These are phyloP conservation scores for Drosophila barbarae DNA, from an alignment of 2,888 invertebrate genomes.

Conservation along the genomic window DNA sequence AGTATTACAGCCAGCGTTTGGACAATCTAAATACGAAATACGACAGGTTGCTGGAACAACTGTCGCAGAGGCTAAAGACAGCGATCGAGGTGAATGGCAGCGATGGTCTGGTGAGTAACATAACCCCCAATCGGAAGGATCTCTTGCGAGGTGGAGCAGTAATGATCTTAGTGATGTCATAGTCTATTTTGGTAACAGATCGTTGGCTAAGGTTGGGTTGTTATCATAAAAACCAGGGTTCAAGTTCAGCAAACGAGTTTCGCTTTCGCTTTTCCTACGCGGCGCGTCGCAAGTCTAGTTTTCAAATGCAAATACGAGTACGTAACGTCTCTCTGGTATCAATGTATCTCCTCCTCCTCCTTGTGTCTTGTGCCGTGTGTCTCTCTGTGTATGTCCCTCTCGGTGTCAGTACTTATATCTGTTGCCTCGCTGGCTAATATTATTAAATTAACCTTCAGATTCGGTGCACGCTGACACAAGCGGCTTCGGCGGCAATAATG, in stretches of 20 bases:
- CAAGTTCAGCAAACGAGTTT: slow-evolving; percentile 58
- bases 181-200: slow-evolving; percentile 44
- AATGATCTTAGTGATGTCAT: slow-evolving; percentile 42
- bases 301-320: slow-evolving; percentile 47
- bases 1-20: slow-evolving; percentile 79
- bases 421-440: slow-evolving; percentile 42
- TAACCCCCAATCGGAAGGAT: not conserved
- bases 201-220: slow-evolving; percentile 9
- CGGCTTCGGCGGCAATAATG: slow-evolving; percentile 50
- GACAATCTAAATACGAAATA: slow-evolving; percentile 79
- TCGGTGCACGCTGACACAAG: slow-evolving; percentile 20
- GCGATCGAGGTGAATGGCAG: slow-evolving; percentile 80
- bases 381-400: slow-evolving; percentile 4
- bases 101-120: slow-evolving; percentile 80
- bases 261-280: slow-evolving; percentile 62
- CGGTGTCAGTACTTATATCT: slow-evolving; percentile 15
- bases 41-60: slow-evolving; percentile 79
- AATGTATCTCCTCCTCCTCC: slow-evolving; percentile 13
- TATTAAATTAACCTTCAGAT: slow-evolving; percentile 74
- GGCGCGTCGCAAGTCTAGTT: slow-evolving; percentile 22
- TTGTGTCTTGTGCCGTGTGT: slow-evolving; percentile 10
- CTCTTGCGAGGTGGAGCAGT: slow-evolving; percentile 24
- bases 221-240: slow-evolving; percentile 44
- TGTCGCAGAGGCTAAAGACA: slow-evolving; percentile 79
- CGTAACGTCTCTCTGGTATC: slow-evolving; percentile 22